phyloP scores from a whole-genome alignment of 2,888 invertebrate species.

The Meloe dianella region DNA sequence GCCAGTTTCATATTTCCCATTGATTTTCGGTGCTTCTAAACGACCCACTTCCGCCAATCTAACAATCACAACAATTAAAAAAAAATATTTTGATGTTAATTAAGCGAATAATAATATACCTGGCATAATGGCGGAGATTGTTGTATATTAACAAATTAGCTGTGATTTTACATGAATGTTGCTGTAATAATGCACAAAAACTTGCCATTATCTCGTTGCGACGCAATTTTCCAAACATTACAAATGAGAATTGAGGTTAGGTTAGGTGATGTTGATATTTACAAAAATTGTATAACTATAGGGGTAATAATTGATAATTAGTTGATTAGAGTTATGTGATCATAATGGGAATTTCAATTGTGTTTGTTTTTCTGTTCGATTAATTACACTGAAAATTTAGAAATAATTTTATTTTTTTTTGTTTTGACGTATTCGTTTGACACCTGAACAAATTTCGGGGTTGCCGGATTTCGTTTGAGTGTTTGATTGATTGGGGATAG shows the following conservation, averaged over 20 bases:
- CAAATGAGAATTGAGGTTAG: not conserved
- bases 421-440: no score
- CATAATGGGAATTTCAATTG: no score
- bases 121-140: not conserved
- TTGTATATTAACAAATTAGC: not conserved
- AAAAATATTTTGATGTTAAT: no score
- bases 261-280: not conserved
- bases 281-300: not conserved
- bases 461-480: no score
- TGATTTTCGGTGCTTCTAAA: slow-evolving; percentile 82
- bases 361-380: no score
- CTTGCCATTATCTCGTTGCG: not conserved
- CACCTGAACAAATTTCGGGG: no score
- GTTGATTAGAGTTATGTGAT: no score
- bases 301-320: no score
- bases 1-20: slow-evolving; percentile 94
- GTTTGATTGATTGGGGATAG: no score
- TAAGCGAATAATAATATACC: not conserved
- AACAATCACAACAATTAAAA: slow-evolving; percentile 35
- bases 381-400: no score
- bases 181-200: not conserved
- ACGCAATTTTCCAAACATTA: not conserved
- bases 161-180: not conserved
- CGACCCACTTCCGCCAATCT: slow-evolving; percentile 95
- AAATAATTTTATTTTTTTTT: no score